Base-by-base conservation (phyloP, 1,140 invertebrate species). In the Drosophila orena region DNA sequence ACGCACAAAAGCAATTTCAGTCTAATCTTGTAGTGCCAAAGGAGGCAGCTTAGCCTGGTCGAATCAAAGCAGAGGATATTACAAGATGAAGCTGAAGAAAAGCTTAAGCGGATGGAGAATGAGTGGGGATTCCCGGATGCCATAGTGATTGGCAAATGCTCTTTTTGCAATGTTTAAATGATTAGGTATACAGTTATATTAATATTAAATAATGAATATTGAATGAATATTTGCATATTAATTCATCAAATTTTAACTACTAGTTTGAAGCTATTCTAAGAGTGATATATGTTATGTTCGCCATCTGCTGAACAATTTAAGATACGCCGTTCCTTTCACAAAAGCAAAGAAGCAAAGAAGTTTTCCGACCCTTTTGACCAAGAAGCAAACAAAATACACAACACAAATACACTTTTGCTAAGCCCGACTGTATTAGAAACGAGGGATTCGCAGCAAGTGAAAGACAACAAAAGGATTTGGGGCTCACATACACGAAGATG, bases 1-100 rank as follows among this genome's bases (percentile, higher is more conserved):
- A 46, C 47, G 71, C 54, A 66, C 60, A 71, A 84, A 84, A 69
- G 68, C 73, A 73, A 84, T 85, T 80, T 77, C 68, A 69, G 84
- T 65, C 46, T 62, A 50, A 73, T 77, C 75, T 77, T 68, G 27
- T 70, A 70, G 68, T 70, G 68, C 24, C 42, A 42, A 38, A 47
- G 60, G 38, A 66, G 50, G 24, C 8, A 8, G 38, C 46, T 65
- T 15, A 65, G 64, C 46, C 59, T 15, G 44, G 52, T 34, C 50
- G 34, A 60, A 59, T 49, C 38, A 65, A 40, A 47, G 43, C 11
- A 65, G 20, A 43, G 52, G 44, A 58, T 62, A 55, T 49, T 27
- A 53, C 49, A 68, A 58, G 44, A 44, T 46, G 47, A 61, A 34
- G 42, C 47, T 50, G 24, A 64, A 55, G 20, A 73, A 81, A 55